phyloP scores from a whole-genome alignment of 2,113 vertebrate genomes.

The Calcarius ornatus region DNA sequence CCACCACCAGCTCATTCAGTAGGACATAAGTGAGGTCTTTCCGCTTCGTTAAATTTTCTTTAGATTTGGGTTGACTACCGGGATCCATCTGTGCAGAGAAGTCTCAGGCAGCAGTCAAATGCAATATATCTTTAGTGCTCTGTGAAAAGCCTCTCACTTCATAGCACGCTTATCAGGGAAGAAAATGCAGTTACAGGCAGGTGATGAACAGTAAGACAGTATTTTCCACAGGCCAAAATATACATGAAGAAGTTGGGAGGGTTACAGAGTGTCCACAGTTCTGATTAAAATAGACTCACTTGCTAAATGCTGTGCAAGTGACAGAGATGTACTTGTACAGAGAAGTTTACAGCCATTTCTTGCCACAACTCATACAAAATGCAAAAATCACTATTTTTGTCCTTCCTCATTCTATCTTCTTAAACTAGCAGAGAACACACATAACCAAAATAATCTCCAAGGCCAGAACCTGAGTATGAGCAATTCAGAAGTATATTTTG shows the following conservation, averaged over 20 bases:
- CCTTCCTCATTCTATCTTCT: background rate
- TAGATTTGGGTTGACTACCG: conserved; percentile 8
- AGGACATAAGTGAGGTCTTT: conserved; percentile 19
- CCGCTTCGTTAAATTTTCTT: conserved; percentile 25
- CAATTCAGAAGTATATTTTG: background rate
- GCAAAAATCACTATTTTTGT: background rate
- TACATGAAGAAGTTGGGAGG: background rate
- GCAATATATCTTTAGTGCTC: background rate
- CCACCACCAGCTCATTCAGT: background rate
- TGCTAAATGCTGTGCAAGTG: background rate
- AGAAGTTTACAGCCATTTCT: background rate
- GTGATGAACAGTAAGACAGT: background rate
- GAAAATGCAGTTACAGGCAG: background rate
- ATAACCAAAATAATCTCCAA: background rate
- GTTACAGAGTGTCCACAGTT: background rate
- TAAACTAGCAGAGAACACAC: background rate
- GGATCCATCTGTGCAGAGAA: conserved; percentile 19
- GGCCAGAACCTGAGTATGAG: background rate
- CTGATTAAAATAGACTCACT: background rate
- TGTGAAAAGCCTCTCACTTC: conserved; percentile 19
- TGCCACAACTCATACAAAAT: background rate
- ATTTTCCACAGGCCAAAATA: background rate
- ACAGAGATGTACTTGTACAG: background rate
- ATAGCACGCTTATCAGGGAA: background rate
- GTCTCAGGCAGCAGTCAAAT: conserved; percentile 32